Evolutionary conservation across 2,113 vertebrate genomes (phyloP), one percentile per base, ranked within the genome.

Genomic region (Podarcis cretensis): DNA sequence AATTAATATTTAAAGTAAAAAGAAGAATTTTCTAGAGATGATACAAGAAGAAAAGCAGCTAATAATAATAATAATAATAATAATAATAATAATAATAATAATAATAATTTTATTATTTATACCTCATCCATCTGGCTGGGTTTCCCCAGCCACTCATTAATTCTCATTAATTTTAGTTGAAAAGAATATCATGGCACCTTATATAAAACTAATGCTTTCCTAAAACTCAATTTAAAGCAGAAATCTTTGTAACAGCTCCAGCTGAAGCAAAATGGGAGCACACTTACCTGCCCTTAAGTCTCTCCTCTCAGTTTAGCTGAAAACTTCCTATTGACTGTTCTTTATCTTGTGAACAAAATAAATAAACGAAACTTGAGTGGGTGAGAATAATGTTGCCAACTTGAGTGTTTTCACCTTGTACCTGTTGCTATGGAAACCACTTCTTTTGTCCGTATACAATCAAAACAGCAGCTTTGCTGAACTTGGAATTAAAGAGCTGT

Each of bases 381-480:
- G 63, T 76, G 23, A 59, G 16, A 89, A 20, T 76, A 86, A 13
- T 0, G 0, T 77, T 89, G 30, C 35, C 91, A 7, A 3, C 85
- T 30, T 86, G 66, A 96, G 48, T 83, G 25, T 43, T 89, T 92
- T 66, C 75, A 73, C 57, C 83, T 86, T 10, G 3, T 84, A 93
- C 84, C 57, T 83, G 69, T 90, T 90, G 23, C 76, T 76, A 93
- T 71, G 89, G 87, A 83, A 95, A 92, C 63, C 6, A 35, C 27
- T 73, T 5, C 2, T 78, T 91, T 83, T 90, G 35, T 82, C 71
- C 91, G 32, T 66, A 77, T 76, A 69, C 25, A 7, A 81, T 85
- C 21, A 63, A 69, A 82, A 89, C 1, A 91, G 63, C 59, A 84
- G 76, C 20, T 25, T 89, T 73, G n/a, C 0, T 92, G 83, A 89